phyloP scores from a whole-genome alignment of 2,888 invertebrate species.

The Psylliodes chrysocephalus region DNA sequence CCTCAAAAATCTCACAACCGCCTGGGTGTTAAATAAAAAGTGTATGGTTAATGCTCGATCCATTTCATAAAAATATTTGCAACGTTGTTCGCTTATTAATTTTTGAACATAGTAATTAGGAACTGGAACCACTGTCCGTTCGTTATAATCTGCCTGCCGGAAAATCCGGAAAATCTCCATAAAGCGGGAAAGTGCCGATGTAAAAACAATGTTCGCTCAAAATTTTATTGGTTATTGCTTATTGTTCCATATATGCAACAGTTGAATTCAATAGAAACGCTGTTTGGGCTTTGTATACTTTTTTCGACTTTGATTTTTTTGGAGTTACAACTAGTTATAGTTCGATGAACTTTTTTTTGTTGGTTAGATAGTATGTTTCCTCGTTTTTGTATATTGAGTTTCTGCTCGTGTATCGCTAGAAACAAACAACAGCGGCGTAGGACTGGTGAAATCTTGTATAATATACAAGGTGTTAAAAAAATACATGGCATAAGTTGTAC shows the following conservation, averaged over 20 bases:
- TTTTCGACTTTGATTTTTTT: conserved; percentile 7
- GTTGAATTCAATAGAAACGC: conserved; percentile 10
- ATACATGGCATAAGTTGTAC: too few relatives aligned
- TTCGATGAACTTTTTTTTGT: background rate
- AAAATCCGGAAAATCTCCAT: conserved; percentile 24
- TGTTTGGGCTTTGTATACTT: conserved; percentile 10
- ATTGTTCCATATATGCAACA: conserved; percentile 19
- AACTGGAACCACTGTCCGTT: background rate
- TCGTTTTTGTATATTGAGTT: background rate
- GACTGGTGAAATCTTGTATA: too few relatives aligned
- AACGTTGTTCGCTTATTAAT: too few relatives aligned
- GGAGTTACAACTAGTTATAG: background rate
- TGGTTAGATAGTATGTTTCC: background rate
- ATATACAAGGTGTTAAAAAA: too few relatives aligned
- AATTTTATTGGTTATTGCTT: conserved; percentile 21
- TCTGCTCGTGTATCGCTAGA: background rate
- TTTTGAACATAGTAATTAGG: too few relatives aligned
- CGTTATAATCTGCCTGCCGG: conserved; percentile 8
- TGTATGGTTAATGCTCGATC: too few relatives aligned
- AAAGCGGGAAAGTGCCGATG: conserved; percentile 16
- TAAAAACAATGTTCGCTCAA: conserved; percentile 17
- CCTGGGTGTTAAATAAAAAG: too few relatives aligned
- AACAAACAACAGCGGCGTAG: background rate
- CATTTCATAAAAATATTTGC: too few relatives aligned
- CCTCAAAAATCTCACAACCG: too few relatives aligned